Evolutionary conservation across 2,888 invertebrate species (phyloP).

Genomic region (Gnatocerus cornutus): DNA sequence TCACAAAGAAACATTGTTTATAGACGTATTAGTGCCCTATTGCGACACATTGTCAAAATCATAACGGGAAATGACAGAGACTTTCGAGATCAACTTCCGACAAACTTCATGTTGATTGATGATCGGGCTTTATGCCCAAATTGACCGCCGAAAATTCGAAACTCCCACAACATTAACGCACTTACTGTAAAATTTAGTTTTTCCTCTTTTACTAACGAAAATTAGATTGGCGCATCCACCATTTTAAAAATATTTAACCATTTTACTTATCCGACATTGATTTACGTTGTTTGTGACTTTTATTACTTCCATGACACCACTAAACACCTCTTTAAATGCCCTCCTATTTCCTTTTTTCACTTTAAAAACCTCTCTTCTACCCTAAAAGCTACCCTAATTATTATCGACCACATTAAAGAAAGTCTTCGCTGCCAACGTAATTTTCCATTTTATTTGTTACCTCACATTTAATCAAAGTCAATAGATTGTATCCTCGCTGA

Average conservation of each 20-base stretch:
- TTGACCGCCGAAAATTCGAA: too few species aligned
- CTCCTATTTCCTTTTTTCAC: constrained; percentile 24
- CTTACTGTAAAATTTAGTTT: too few species aligned
- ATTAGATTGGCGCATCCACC: too few species aligned
- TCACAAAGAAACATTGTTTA: constrained; percentile 35
- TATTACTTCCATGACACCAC: constrained; percentile 34
- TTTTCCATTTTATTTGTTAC: constrained; percentile 6
- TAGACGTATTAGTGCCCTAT: constrained; percentile 40
- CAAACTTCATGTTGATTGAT: too few species aligned
- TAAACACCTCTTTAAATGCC: constrained; percentile 27
- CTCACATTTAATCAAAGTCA: neutral
- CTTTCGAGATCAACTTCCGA: too few species aligned
- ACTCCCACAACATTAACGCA: too few species aligned
- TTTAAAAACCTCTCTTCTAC: constrained; percentile 24
- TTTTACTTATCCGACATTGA: too few species aligned
- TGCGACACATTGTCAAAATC: constrained; percentile 13
- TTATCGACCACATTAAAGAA: constrained; percentile 9
- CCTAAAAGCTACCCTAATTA: constrained; percentile 21
- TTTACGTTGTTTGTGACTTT: constrained; percentile 12
- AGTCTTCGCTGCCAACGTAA: neutral
- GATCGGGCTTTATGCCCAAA: too few species aligned
- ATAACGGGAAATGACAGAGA: too few species aligned
- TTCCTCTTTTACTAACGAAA: too few species aligned
- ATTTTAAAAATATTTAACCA: too few species aligned
- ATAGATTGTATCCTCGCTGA: neutral